A percentile compares a stretch with the other conserved stretches of the same genome.
Conservation (phyloP, 1,140 invertebrate species). For the Zaprionus nigranus region DNA sequence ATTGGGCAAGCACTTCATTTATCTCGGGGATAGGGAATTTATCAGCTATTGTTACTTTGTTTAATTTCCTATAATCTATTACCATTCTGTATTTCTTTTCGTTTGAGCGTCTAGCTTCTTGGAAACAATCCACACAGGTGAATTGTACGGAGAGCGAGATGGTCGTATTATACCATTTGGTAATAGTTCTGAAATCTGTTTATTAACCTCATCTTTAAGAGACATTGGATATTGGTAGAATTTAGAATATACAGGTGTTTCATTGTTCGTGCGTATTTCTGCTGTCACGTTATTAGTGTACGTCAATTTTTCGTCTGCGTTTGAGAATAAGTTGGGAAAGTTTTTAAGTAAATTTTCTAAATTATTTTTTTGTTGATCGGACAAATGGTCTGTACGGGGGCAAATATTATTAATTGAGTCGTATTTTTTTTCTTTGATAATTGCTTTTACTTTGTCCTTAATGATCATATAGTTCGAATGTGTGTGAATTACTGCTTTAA, state of each 20-base stretch:
- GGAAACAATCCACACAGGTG: too few relatives aligned
- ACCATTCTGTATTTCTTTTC: slow-evolving; percentile 66
- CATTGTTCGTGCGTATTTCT: not conserved
- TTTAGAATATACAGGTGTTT: not conserved
- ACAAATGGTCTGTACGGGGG: slow-evolving; percentile 3
- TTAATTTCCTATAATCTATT: slow-evolving; percentile 54
- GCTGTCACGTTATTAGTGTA: not conserved
- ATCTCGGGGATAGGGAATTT: too few relatives aligned
- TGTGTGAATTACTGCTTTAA: not conserved
- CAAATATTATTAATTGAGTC: slow-evolving; percentile 1
- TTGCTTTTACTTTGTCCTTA: slow-evolving; percentile 1
- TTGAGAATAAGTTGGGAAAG: not conserved
- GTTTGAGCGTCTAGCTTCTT: too few relatives aligned
- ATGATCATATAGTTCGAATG: not conserved
- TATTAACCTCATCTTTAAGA: too few relatives aligned
- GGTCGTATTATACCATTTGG: too few relatives aligned
- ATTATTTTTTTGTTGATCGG: not conserved
- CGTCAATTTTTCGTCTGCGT: not conserved
- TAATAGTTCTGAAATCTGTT: too few relatives aligned
- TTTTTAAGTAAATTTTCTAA: slow-evolving; percentile 1
- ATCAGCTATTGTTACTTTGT: slow-evolving; percentile 25
- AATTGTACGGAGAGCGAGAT: too few relatives aligned
- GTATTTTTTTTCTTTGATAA: slow-evolving; percentile 11
- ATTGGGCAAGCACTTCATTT: not conserved
- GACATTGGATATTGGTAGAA: too few relatives aligned